Conservation (phyloP, 2,888 invertebrate species). For the Phyllotreta striolata region DNA sequence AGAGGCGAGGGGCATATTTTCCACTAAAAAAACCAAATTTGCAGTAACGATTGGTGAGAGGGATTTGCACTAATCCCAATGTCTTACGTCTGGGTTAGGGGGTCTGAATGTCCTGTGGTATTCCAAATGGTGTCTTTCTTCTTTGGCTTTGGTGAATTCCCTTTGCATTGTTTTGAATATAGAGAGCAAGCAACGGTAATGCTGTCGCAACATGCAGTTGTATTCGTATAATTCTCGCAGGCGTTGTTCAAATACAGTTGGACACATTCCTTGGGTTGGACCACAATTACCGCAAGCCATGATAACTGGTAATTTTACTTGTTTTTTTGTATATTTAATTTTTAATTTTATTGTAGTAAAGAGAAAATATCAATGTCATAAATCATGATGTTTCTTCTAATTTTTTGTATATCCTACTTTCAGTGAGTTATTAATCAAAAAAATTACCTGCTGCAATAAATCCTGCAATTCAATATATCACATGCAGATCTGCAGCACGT, state of each 20-base stretch:
- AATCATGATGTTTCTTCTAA: too few species aligned
- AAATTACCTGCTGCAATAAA: conserved; percentile 10
- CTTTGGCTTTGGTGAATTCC: neutral
- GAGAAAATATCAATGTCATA: too few species aligned
- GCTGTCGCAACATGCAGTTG: neutral
- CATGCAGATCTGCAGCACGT: conserved; percentile 13
- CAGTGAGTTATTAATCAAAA: too few species aligned
- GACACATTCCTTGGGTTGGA: conserved; percentile 1
- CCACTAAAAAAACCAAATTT: conserved; percentile 1
- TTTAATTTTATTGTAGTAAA: too few species aligned
- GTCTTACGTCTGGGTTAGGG: conserved; percentile 1
- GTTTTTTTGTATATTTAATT: too few species aligned
- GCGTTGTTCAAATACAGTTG: neutral
- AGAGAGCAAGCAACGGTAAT: neutral
- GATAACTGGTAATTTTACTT: too few species aligned
- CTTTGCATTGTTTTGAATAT: conserved; percentile 1
- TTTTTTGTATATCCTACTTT: too few species aligned
- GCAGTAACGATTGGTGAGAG: too few species aligned
- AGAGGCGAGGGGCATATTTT: conserved; percentile 4
- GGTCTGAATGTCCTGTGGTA: conserved; percentile 2
- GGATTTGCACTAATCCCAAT: neutral
- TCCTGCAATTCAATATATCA: conserved; percentile 10
- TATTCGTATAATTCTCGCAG: neutral
- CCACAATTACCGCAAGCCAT: neutral
- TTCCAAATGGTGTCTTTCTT: conserved; percentile 5